phyloP scores from a whole-genome alignment of 2,888 invertebrate species.

The Oeneis ivallda region DNA sequence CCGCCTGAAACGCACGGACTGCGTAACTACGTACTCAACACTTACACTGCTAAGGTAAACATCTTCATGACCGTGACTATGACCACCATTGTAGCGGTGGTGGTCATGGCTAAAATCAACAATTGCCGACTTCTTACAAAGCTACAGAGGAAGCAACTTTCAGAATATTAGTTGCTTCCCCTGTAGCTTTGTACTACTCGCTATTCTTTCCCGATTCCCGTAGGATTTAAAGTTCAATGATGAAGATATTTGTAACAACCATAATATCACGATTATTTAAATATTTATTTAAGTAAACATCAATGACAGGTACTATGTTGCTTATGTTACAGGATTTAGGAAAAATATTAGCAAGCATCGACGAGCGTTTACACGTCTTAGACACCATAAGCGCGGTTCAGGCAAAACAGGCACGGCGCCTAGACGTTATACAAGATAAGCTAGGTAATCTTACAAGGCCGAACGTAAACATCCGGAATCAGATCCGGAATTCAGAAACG shows the following conservation, averaged over 20 bases:
- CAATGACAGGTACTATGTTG: background rate
- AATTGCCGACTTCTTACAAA: too few relatives aligned
- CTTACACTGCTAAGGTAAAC: slow-evolving; percentile 65
- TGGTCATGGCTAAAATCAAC: too few relatives aligned
- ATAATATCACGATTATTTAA: background rate
- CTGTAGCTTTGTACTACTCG: too few relatives aligned
- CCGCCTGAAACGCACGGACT: slow-evolving; percentile 62
- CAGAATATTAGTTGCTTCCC: too few relatives aligned
- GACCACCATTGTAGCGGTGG: too few relatives aligned
- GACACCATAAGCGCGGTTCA: slow-evolving; percentile 70
- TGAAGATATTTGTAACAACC: too few relatives aligned
- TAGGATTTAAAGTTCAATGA: too few relatives aligned
- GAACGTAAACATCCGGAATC: too few relatives aligned
- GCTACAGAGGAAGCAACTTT: too few relatives aligned
- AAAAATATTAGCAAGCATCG: slow-evolving; percentile 64
- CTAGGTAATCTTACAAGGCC: slow-evolving; percentile 53
- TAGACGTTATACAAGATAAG: slow-evolving; percentile 76
- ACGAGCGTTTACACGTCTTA: slow-evolving; percentile 67
- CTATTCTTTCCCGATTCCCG: too few relatives aligned
- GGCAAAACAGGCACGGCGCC: slow-evolving; percentile 67
- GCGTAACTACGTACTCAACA: slow-evolving; percentile 57
- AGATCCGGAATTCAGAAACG: too few relatives aligned
- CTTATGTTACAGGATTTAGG: slow-evolving; percentile 62
- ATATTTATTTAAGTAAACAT: background rate
- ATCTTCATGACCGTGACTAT: too few relatives aligned